Base-by-base conservation (phyloP, 2,888 invertebrate species). In the Noctua pronuba region DNA sequence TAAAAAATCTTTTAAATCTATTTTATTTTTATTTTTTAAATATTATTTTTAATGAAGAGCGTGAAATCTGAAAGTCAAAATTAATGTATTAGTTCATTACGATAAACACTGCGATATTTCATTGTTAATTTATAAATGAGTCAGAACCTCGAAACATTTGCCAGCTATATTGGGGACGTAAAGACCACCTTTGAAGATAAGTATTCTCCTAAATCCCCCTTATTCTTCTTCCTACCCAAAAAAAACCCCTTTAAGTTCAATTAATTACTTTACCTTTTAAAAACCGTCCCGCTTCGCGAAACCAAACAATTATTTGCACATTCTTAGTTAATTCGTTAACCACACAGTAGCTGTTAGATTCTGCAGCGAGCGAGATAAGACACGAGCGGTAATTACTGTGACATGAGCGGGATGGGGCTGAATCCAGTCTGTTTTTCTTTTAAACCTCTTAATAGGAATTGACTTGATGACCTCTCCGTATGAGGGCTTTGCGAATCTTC, bases 321-420 rank as follows among this genome's bases (percentile, higher is more conserved):
- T 68, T 80, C 64, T 41, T n/a, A 58, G 62, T 72, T 75, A 77
- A 84, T 75, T 83, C 69, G 69, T 52, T 69, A 58, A 66, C 18
- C 74, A 77, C 71, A 84, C 52, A 70, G 44, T 11, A 31, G 21
- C 35, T 52, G 21, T 72, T 24, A 64, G 84, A 84, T 84, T 7
- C 44, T 52, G 31, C 38, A 41, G 69, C 13, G 49, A 4, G 13
- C 49, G 38, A 75, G 84, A 84, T 84, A 84, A 70, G 81, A 31
- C 84, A 84, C 84, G 84, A 58, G 28, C n/a, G 7, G 74, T 84
- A 84, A 84, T 84, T 84, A 83, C 84, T 60, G 55, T 35, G 79
- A 83, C 79, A 76, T 68, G 58, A 64, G 21, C 28, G 49, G 49
- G 52, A 80, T 58, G 64, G 44, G 65, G n/a, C 10, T 28, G 46